Evolutionary conservation across 2,113 vertebrate genomes (phyloP), one percentile per base, ranked within the genome.

Genomic region (Dascyllus trimaculatus): DNA sequence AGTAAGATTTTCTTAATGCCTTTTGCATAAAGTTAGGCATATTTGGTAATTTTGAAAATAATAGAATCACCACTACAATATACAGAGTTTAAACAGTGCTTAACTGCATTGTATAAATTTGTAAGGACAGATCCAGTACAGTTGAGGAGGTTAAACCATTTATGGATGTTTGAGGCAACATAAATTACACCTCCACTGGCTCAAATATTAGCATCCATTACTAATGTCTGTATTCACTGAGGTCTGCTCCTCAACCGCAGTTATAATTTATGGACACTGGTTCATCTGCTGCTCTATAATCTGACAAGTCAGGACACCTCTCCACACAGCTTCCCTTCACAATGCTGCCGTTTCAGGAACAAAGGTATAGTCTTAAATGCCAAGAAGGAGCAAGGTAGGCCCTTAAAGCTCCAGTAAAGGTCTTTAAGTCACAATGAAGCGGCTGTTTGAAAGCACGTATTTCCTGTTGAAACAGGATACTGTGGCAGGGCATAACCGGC

Each of bases 381-480:
- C 68, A 75, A 60, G 48, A 70, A 65, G 65, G 65, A 75, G 35
- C 68, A 43, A 64, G 56, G 51, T 72, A 53, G 73, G 78, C 21
- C 49, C 1, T 60, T 56, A 51, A 65, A 75, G 67, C 67, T 59
- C 51, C 49, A 61, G 45, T 17, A 21, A 71, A 78, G 45, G 58
- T 71, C 56, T 88, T 59, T 24, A 49, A 75, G 61, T 67, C 51
- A 64, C 69, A 76, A 71, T 56, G 52, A 64, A 62, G 63, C 1
- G n/a, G 22, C 62, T 83, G 77, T 71, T n/a, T 45, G 49, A 68
- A n/a, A 85, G 60, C 61, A 26, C 1, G 2, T 6, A 54, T 82
- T 81, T 84, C 66, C 78, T 81, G 75, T 57, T 75, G 57, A 75
- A 82, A 82, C 71, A 75, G 67, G 62, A 86, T 26, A 74, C 51